These are phyloP conservation scores for Myiopsitta monachus DNA, from an alignment of 2,113 vertebrate genomes.

Conservation along the genomic window DNA sequence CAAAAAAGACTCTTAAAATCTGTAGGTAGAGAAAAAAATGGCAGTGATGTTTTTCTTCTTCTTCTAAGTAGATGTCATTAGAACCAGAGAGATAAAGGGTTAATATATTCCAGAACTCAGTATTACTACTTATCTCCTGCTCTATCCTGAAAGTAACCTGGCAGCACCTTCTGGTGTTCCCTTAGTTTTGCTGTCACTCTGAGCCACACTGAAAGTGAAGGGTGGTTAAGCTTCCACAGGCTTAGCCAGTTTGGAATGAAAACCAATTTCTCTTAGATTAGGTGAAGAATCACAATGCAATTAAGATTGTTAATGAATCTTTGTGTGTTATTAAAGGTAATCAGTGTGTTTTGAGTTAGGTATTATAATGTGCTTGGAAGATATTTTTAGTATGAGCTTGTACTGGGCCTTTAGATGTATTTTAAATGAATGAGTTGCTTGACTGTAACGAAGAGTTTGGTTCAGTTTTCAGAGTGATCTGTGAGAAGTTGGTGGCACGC, in stretches of 20 bases:
- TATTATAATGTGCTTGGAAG: not conserved
- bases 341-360: not conserved
- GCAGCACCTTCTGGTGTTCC: not conserved
- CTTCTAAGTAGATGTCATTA: not conserved
- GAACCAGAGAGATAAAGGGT: not conserved
- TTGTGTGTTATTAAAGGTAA: not conserved
- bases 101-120: not conserved
- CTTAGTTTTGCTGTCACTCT: not conserved
- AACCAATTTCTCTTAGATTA: not conserved
- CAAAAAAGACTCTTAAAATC: not conserved
- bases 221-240: not conserved
- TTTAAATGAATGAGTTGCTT: not conserved
- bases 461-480: not conserved
- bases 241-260: not conserved
- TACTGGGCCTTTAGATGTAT: not conserved
- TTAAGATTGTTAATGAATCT: not conserved
- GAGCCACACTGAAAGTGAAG: not conserved
- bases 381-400: not conserved
- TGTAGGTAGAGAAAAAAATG: not conserved
- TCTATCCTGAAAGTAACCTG: not conserved
- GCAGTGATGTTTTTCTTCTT: not conserved
- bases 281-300: not conserved
- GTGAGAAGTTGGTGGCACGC: accelerated
- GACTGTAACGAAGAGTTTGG: not conserved
- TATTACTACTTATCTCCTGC: not conserved